A percentile compares a stretch with the other conserved stretches of the same genome.
phyloP scores from a whole-genome alignment of 2,113 vertebrate species.

The Ellobius talpinus region DNA sequence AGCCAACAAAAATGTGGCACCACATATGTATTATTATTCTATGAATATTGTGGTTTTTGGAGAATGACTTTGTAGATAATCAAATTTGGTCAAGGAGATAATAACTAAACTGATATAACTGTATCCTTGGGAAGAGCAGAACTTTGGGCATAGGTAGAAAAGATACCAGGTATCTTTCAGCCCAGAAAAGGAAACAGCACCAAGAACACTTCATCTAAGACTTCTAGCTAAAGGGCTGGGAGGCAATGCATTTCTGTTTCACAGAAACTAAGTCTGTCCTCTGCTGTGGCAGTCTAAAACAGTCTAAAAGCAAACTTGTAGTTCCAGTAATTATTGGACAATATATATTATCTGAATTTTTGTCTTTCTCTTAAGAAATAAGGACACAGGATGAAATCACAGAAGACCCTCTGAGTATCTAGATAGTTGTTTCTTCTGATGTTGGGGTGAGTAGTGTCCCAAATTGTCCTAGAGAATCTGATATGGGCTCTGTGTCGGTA shows the following conservation, averaged over 20 bases:
- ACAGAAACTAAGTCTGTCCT: background rate
- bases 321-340: background rate
- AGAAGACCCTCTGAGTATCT: background rate
- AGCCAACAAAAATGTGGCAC: background rate
- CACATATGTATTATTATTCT: background rate
- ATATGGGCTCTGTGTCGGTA: background rate
- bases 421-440: background rate
- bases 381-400: background rate
- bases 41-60: background rate
- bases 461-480: background rate
- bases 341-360: background rate
- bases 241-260: background rate
- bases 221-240: background rate
- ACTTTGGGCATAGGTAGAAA: background rate
- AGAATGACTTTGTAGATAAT: constrained; percentile 25
- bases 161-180: background rate
- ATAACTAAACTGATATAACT: background rate
- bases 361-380: background rate
- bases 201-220: background rate
- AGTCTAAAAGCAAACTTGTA: background rate
- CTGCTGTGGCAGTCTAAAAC: background rate
- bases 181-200: background rate
- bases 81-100: background rate
- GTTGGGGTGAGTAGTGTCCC: background rate
- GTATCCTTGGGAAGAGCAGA: background rate